Percentiles rank a stretch among this genome's conserved stretches.
Conservation (phyloP, 2,113 vertebrate species). For the Thinocorus orbignyianus region DNA sequence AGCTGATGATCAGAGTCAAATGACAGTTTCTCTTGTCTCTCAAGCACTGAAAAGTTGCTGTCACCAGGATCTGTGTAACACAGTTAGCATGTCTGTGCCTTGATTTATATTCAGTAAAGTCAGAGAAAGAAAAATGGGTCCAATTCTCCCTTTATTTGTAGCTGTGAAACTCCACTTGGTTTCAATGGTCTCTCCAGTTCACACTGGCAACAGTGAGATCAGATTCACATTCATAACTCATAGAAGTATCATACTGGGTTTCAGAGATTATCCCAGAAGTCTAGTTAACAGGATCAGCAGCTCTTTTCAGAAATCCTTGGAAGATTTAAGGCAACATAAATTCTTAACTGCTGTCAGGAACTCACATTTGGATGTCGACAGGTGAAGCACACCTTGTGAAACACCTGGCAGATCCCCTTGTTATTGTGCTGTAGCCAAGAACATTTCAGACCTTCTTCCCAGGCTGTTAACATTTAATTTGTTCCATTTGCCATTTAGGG, state of each 20-base stretch:
- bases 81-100: conserved; percentile 20
- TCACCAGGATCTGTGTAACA: background rate
- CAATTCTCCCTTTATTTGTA: background rate
- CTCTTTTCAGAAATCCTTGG: background rate
- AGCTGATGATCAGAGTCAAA: conserved; percentile 40
- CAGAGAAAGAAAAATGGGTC: background rate
- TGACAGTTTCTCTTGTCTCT: background rate
- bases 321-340: background rate
- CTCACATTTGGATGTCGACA: background rate
- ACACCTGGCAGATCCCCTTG: background rate
- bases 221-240: background rate
- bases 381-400: background rate
- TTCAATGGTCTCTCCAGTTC: background rate
- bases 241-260: background rate
- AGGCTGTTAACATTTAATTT: background rate
- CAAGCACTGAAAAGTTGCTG: background rate
- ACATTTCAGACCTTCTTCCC: background rate
- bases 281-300: background rate
- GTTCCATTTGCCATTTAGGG: background rate
- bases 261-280: background rate
- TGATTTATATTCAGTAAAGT: conserved; percentile 32
- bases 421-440: background rate
- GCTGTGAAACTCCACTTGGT: background rate
- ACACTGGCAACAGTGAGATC: background rate
- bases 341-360: background rate